Evolutionary conservation across 1,140 invertebrate genomes (phyloP).

Genomic region (Zaprionus tsacasi): DNA sequence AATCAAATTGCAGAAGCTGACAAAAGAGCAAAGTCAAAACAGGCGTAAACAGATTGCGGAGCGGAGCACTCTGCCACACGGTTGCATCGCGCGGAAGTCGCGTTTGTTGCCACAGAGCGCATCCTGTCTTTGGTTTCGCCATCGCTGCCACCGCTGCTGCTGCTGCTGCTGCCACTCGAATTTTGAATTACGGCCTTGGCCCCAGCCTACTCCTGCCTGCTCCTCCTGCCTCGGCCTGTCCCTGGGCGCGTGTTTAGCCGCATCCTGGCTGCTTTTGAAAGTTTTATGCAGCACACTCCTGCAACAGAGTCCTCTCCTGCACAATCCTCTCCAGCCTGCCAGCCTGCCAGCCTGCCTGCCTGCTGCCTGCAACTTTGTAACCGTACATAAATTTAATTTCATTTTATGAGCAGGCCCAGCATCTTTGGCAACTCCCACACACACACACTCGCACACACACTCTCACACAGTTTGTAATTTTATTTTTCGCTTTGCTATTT

Average conservation of each 20-base stretch:
- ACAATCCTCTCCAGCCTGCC: neutral
- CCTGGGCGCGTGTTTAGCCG: slow-evolving; percentile 66
- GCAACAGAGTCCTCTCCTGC: slow-evolving; percentile 21
- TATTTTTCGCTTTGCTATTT: slow-evolving; percentile 69
- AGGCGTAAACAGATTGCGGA: slow-evolving; percentile 67
- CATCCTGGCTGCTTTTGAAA: slow-evolving; percentile 72
- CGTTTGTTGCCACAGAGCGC: slow-evolving; percentile 57
- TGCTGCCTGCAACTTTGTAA: slow-evolving; percentile 67
- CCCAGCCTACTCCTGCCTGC: neutral
- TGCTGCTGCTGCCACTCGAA: slow-evolving; percentile 66
- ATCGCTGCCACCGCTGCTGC: slow-evolving; percentile 16
- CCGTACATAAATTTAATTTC: slow-evolving; percentile 81
- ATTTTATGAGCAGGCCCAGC: slow-evolving; percentile 72
- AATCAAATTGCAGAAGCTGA: slow-evolving; percentile 40
- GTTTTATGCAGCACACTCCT: slow-evolving; percentile 60
- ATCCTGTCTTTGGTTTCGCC: slow-evolving; percentile 67
- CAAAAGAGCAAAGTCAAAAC: slow-evolving; percentile 58
- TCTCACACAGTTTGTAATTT: slow-evolving; percentile 54
- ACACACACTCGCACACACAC: slow-evolving; percentile 27
- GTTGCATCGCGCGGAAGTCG: slow-evolving; percentile 56
- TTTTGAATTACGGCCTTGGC: slow-evolving; percentile 76
- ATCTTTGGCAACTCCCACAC: slow-evolving; percentile 61
- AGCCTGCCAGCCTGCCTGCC: neutral
- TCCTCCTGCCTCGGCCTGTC: slow-evolving; percentile 3
- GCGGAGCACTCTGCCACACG: slow-evolving; percentile 26